Conservation (phyloP, 2,113 vertebrate species). For the Baryphthengus martii region DNA sequence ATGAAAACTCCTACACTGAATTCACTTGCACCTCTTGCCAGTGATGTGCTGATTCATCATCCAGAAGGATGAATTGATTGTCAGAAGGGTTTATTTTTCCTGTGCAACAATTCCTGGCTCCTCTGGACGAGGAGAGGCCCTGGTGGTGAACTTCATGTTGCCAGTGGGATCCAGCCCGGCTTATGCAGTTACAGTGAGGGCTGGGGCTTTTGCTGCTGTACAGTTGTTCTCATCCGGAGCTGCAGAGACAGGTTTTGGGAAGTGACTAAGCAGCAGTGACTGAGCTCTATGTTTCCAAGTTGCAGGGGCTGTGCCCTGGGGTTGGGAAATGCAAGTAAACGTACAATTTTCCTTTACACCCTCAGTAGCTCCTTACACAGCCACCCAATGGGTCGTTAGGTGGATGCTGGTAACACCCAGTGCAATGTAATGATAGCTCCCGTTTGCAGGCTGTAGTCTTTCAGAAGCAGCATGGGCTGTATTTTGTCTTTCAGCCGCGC, state of each 20-base stretch:
- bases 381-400: neutral
- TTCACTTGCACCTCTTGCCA: neutral
- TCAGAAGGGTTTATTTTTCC: neutral
- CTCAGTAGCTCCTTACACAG: neutral
- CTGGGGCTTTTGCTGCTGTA: neutral
- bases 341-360: neutral
- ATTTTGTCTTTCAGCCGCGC: neutral
- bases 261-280: neutral
- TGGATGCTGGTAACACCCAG: neutral
- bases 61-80: neutral
- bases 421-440: neutral
- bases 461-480: neutral
- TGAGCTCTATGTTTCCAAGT: neutral
- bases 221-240: neutral
- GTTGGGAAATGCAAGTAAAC: neutral
- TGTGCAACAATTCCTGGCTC: neutral
- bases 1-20: neutral
- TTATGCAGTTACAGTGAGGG: neutral
- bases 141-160: neutral
- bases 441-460: fast-evolving
- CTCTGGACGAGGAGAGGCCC: neutral
- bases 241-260: neutral
- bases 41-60: neutral
- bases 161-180: neutral
- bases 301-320: neutral